Base-by-base conservation (phyloP, 2,888 invertebrate genomes). In the Athripsodes cinereus region DNA sequence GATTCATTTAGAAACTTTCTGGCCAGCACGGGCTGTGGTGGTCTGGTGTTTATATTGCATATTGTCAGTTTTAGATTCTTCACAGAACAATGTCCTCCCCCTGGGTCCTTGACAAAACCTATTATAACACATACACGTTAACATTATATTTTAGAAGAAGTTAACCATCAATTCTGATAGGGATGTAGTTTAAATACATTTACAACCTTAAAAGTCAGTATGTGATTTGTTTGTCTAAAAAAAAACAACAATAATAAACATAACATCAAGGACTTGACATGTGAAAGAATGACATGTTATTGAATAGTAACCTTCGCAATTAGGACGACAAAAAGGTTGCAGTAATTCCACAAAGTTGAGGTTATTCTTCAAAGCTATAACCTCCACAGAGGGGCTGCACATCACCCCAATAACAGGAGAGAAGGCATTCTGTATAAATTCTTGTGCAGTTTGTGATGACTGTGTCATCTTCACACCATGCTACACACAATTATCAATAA, bases 351-450 rank as follows among this genome's bases (percentile, higher is more conserved):
- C 86, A 70, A 96, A 93, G 34, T 88, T 86, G 62, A 97, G 79
- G 76, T 95, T 93, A 74, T 96, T 96, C 70, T 93, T 94, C 66
- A 87, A 85, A 68, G 95, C 92, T 57, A 90, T 78, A 68, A 85
- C 82, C 68, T 95, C 92, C 11, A 92, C 96, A 71, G 86, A 83
- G 46, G 85, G 78, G 68, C 92, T 93, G 69, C 88, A 87, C 65
- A 95, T 77, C 21, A 92, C 89, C 52, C 93, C 95, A 64, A 96
- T 82, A 72, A 90, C 83, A 1, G 96, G 96, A 49, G 91, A 91
- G 75, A 96, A 96, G 46, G 92, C 87, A 73, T 87, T 88, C 74
- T 90, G 88, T 65, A 96, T 90, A 71, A 94, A 91, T 74, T 96
- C 94, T 67, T 90, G 86, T 2, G 90, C 83, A 67, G 85, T 86